These are phyloP conservation scores for Catocala nupta DNA, from an alignment of 2,888 invertebrate species.

Conservation along the genomic window DNA sequence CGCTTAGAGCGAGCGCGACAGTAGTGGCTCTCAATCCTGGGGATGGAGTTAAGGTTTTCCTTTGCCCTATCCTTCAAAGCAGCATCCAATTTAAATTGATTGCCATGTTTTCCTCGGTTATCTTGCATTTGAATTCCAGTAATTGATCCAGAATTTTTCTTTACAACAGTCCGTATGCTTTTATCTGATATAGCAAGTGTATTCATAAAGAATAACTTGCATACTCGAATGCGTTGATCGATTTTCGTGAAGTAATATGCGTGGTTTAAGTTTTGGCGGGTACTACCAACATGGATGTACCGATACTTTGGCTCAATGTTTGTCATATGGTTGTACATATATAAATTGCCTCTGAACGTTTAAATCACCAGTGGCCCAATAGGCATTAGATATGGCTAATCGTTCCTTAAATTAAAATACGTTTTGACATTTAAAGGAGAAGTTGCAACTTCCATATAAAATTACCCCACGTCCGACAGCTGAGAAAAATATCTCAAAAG, in stretches of 20 bases:
- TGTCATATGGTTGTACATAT: slow-evolving; percentile 24
- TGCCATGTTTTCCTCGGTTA: slow-evolving; percentile 17
- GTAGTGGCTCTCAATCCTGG: slow-evolving; percentile 31
- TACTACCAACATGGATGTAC: slow-evolving; percentile 28
- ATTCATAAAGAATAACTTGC: slow-evolving; percentile 36
- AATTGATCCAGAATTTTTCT: slow-evolving; percentile 7
- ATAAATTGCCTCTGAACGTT: slow-evolving; percentile 22
- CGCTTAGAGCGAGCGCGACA: slow-evolving; percentile 28
- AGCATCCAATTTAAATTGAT: not conserved
- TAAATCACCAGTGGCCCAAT: slow-evolving; percentile 1
- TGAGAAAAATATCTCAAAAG: no score
- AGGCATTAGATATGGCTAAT: no score
- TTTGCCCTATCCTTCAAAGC: slow-evolving; percentile 14
- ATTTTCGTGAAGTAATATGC: slow-evolving; percentile 28
- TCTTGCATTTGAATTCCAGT: slow-evolving; percentile 8
- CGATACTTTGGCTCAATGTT: slow-evolving; percentile 32
- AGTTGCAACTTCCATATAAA: no score
- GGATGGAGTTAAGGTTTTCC: slow-evolving; percentile 30
- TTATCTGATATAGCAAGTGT: slow-evolving; percentile 34
- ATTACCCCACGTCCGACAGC: no score
- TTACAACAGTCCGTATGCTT: slow-evolving; percentile 20
- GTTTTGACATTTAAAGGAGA: no score
- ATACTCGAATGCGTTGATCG: slow-evolving; percentile 31
- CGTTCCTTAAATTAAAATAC: no score
- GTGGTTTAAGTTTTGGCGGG: slow-evolving; percentile 29